Evolutionary conservation across 1,140 invertebrate species (phyloP).

Genomic region (Coelopa frigida): DNA sequence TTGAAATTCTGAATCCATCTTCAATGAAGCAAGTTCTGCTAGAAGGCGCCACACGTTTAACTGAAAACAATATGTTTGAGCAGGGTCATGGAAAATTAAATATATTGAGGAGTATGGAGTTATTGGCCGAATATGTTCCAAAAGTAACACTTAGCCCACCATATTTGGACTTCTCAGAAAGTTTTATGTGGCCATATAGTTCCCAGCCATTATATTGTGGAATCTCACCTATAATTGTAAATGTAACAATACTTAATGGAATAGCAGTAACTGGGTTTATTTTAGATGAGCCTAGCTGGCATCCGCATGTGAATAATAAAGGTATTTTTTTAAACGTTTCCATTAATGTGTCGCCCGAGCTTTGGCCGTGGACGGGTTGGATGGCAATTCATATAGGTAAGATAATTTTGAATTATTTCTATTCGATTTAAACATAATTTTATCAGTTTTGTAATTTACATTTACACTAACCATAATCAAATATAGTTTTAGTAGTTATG

Average conservation of each 20-base stretch:
- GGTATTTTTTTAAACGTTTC: conserved; percentile 66
- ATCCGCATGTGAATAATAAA: conserved; percentile 73
- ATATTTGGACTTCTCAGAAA: conserved; percentile 72
- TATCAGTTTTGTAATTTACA: no score
- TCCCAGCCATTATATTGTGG: conserved; percentile 88
- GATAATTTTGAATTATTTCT: no score
- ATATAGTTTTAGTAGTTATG: no score
- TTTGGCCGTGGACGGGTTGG: conserved; percentile 98
- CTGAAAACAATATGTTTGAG: conserved; percentile 91
- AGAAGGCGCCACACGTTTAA: conserved; percentile 74
- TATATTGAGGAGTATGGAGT: conserved; percentile 68
- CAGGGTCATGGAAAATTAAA: conserved; percentile 93
- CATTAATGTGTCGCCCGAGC: conserved; percentile 66
- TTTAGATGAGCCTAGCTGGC: conserved; percentile 68
- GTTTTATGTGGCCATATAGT: conserved; percentile 98
- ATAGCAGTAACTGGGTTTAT: conserved; percentile 81
- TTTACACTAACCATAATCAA: no score
- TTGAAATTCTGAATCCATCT: conserved; percentile 68
- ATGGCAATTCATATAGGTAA: conserved; percentile 60
- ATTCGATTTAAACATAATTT: no score
- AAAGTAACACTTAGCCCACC: conserved; percentile 67
- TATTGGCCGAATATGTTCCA: conserved; percentile 71
- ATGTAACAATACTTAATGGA: conserved; percentile 84
- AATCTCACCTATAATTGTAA: conserved; percentile 81
- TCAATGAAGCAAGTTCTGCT: conserved; percentile 92